Evolutionary conservation across 1,140 invertebrate genomes (phyloP).

Genomic region (Solenopsis invicta): DNA sequence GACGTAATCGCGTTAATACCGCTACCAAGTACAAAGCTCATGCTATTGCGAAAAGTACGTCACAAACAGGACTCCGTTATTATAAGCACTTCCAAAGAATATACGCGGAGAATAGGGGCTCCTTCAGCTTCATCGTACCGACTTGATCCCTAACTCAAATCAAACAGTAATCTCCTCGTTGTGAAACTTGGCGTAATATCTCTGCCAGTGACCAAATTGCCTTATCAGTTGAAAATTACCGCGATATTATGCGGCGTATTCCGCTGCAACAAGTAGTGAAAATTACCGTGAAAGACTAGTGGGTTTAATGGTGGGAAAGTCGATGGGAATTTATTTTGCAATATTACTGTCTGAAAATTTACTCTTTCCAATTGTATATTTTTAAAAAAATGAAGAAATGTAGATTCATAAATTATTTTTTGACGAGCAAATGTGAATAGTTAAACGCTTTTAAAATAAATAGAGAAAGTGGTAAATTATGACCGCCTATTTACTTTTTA

Average conservation of each 20-base stretch:
- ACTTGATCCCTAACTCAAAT: constrained; percentile 52
- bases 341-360: neutral
- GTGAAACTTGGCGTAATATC: constrained; percentile 28
- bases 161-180: constrained; percentile 46
- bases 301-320: constrained; percentile 2
- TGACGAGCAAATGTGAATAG: neutral
- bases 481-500: too few species aligned
- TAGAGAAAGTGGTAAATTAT: too few species aligned
- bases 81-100: constrained; percentile 29
- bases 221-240: constrained; percentile 15
- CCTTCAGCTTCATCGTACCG: neutral
- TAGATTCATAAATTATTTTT: neutral
- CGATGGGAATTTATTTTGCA: neutral
- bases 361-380: neutral
- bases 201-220: constrained; percentile 18
- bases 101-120: neutral
- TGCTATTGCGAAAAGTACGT: constrained; percentile 28
- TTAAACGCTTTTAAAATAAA: neutral
- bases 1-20: constrained; percentile 31
- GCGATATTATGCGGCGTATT: neutral
- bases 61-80: constrained; percentile 17
- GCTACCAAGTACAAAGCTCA: constrained; percentile 13
- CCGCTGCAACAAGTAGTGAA: constrained; percentile 14
- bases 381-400: neutral
- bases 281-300: neutral